Percentiles rank a stretch among this genome's conserved stretches.
Evolutionary conservation across 2,797 vertebrate genomes (phyloP).

Genomic region (Coendou prehensilis): DNA sequence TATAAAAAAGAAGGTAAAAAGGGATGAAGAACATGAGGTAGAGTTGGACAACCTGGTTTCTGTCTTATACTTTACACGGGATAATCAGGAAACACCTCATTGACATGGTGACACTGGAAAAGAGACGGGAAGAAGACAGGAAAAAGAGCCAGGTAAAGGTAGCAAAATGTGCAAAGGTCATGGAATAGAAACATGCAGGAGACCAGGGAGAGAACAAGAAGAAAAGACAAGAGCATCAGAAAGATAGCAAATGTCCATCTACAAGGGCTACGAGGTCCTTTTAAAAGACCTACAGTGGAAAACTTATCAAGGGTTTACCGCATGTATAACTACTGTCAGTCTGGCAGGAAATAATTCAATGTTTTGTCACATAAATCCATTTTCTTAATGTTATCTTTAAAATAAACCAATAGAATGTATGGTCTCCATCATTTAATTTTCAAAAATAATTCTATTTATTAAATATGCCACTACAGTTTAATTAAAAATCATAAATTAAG

Average conservation of each 20-base stretch:
- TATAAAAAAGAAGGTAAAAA: background rate
- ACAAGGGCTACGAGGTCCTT: background rate
- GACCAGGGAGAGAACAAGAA: background rate
- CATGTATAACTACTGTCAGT: background rate
- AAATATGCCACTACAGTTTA: background rate
- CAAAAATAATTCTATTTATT: conserved; percentile 10
- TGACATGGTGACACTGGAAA: background rate
- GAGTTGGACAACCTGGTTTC: background rate
- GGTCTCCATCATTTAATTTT: conserved; percentile 16
- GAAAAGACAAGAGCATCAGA: background rate
- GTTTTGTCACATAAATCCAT: background rate
- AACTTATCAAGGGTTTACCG: background rate
- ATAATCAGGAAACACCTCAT: background rate
- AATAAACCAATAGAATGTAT: background rate
- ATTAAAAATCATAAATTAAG: background rate
- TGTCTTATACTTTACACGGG: background rate
- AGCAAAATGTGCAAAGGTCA: background rate
- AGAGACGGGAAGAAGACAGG: background rate
- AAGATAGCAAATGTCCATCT: background rate
- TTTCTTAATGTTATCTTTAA: conserved; percentile 8
- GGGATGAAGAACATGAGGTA: background rate
- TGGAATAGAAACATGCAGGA: background rate
- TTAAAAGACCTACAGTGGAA: background rate
- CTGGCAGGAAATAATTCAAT: background rate
- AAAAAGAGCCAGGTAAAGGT: background rate